A percentile compares a stretch with the other conserved stretches of the same genome.
These are phyloP conservation scores for Platysteira castanea DNA, from an alignment of 2,113 vertebrate genomes.

Conservation along the genomic window DNA sequence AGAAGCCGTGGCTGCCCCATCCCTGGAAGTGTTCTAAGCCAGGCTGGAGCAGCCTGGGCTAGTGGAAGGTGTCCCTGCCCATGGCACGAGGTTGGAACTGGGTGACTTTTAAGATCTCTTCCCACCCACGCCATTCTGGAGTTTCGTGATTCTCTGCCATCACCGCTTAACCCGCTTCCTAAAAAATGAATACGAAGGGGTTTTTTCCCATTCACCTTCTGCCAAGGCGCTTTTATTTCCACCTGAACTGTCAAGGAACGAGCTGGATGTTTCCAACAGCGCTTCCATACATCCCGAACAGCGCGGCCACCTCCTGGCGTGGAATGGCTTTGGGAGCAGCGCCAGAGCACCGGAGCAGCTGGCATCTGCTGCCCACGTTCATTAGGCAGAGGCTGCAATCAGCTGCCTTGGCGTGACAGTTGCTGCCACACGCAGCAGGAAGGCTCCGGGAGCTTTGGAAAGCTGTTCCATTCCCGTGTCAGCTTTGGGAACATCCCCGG, in stretches of 20 bases:
- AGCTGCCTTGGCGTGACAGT: neutral
- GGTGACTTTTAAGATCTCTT: neutral
- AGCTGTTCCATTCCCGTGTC: rapidly evolving
- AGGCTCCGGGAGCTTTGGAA: neutral
- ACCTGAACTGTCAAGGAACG: neutral
- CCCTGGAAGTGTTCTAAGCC: neutral
- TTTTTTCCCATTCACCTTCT: neutral
- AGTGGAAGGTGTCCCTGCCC: neutral
- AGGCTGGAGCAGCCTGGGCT: neutral
- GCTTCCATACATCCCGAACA: neutral
- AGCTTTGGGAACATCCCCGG: neutral
- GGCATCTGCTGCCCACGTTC: neutral
- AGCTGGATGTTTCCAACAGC: neutral
- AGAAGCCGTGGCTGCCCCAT: neutral
- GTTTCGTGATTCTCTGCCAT: neutral
- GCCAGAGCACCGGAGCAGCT: neutral
- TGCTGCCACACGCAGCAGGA: neutral
- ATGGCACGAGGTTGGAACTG: neutral
- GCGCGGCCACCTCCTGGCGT: neutral
- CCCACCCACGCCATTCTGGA: neutral
- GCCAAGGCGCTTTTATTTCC: neutral
- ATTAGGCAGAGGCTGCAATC: neutral
- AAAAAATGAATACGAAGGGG: rapidly evolving
- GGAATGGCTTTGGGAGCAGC: neutral
- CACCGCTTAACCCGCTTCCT: neutral